Percentiles rank a stretch among this genome's conserved stretches.
Evolutionary conservation across 2,888 invertebrate genomes (phyloP).

Genomic region (Lydus trimaculatus): DNA sequence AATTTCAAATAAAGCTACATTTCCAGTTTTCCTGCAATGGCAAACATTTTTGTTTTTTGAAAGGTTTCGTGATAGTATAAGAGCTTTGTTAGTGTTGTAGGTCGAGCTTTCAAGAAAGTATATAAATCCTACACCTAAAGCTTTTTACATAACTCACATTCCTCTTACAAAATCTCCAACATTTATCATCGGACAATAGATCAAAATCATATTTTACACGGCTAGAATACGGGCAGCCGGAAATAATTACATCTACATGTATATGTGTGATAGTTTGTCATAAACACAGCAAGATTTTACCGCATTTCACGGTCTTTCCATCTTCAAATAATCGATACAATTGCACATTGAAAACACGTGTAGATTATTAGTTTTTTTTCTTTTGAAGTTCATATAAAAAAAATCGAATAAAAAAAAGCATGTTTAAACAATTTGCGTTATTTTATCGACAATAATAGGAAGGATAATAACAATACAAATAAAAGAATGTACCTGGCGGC

Average conservation of each 20-base stretch:
- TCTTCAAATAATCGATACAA: conserved; percentile 17
- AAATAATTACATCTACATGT: conserved; percentile 12
- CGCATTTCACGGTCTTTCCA: conserved; percentile 14
- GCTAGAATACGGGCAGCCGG: conserved; percentile 5
- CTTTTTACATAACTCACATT: no score
- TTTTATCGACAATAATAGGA: conserved; percentile 1
- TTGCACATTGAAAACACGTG: conserved; percentile 26
- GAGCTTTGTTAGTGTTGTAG: no score
- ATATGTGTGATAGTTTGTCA: conserved; percentile 7
- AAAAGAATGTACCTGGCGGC: not conserved
- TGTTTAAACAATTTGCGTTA: not conserved
- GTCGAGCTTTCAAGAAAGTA: no score
- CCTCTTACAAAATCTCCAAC: not conserved
- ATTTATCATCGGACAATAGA: not conserved
- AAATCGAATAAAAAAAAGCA: not conserved
- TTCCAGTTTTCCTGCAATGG: no score
- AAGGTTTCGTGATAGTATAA: no score
- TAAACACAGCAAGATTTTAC: conserved; percentile 16
- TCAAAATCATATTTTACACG: not conserved
- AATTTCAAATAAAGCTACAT: no score
- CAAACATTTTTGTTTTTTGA: no score
- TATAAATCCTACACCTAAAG: no score
- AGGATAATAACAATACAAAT: not conserved
- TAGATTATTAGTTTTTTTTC: conserved; percentile 9
- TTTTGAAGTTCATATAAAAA: not conserved